Conservation (phyloP, 2,113 vertebrate species). For the Tursiops truncatus region DNA sequence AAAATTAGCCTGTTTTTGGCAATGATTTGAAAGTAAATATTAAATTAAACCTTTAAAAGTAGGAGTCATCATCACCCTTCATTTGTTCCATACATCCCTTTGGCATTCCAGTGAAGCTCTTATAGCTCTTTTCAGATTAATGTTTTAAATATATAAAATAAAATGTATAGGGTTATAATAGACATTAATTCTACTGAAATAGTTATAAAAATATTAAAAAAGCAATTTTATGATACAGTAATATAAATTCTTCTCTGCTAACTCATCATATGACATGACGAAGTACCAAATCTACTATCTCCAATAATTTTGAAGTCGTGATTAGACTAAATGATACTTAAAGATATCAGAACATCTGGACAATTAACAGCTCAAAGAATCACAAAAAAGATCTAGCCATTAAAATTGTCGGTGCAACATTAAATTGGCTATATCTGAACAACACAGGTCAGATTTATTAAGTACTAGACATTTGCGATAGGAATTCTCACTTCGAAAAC, state of each 20-base stretch:
- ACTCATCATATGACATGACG: not conserved
- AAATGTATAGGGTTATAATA: not conserved
- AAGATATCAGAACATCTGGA: not conserved
- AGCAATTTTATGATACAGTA: not conserved
- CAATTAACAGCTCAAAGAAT: not conserved
- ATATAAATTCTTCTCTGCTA: not conserved
- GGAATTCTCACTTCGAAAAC: not conserved
- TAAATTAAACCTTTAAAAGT: constrained; percentile 14
- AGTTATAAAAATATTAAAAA: not conserved
- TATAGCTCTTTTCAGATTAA: not conserved
- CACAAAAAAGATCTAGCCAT: not conserved
- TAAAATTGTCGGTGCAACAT: not conserved
- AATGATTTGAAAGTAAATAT: not conserved
- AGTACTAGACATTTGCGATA: not conserved
- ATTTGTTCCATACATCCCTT: not conserved
- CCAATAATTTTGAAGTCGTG: not conserved
- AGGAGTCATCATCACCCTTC: not conserved
- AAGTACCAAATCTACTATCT: not conserved
- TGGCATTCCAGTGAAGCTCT: not conserved
- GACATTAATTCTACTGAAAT: not conserved
- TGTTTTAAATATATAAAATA: not conserved
- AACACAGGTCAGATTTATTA: not conserved
- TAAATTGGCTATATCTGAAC: not conserved
- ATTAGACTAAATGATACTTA: not conserved
- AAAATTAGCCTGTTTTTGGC: not conserved